Conservation (phyloP, 92 coral and sea anemone genomes). For the Epizoanthus stellaris region DNA sequence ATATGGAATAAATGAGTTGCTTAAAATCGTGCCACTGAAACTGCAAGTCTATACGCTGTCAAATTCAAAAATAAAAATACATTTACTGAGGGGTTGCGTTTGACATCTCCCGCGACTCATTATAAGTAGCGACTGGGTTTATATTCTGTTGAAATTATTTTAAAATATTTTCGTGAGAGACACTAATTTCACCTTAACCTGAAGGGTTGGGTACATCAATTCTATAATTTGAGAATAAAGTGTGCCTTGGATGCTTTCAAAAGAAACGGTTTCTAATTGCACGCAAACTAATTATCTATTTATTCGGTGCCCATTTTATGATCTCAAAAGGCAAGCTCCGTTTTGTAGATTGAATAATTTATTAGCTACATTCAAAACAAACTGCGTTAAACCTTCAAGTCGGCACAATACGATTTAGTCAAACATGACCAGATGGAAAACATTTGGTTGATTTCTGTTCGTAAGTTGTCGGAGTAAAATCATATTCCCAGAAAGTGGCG, state of each 20-base stretch:
- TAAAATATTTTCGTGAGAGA: too few relatives aligned
- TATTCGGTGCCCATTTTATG: slow-evolving; percentile 31
- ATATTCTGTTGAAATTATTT: too few relatives aligned
- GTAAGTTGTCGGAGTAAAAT: slow-evolving; percentile 9
- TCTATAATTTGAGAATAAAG: background rate
- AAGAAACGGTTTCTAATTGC: slow-evolving; percentile 23
- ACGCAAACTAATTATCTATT: slow-evolving; percentile 21
- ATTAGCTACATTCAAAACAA: slow-evolving; percentile 32
- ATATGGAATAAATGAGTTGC: background rate
- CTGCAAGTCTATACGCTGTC: background rate
- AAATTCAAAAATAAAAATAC: background rate
- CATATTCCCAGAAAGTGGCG: background rate
- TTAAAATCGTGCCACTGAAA: background rate
- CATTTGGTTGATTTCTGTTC: background rate
- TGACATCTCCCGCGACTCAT: too few relatives aligned
- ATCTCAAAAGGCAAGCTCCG: slow-evolving; percentile 47
- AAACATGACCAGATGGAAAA: slow-evolving; percentile 20
- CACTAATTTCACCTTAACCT: too few relatives aligned
- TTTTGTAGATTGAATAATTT: slow-evolving; percentile 36
- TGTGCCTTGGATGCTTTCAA: background rate
- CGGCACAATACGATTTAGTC: background rate
- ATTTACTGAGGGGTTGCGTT: background rate
- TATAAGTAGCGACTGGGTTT: too few relatives aligned
- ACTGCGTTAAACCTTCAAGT: background rate
- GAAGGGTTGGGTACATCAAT: too few relatives aligned